Percentiles rank a stretch among this genome's conserved stretches.
phyloP scores from a whole-genome alignment of 2,888 invertebrate genomes.

The Hipparchia sbordonii region DNA sequence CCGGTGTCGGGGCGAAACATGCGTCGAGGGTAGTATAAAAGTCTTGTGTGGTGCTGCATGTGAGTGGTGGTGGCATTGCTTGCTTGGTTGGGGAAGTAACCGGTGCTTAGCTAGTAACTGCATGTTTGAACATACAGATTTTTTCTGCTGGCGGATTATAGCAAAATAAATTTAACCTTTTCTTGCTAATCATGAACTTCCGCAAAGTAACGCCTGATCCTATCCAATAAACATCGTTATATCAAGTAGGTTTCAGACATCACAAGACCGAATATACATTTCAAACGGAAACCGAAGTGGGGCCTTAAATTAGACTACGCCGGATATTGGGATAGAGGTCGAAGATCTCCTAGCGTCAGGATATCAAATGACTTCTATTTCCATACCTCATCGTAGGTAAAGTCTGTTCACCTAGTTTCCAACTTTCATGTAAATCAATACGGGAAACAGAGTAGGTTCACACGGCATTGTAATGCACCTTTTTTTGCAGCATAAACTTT shows the following conservation, averaged over 20 bases:
- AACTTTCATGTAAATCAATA: background rate
- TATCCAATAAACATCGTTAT: background rate
- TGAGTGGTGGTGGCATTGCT: too few relatives aligned
- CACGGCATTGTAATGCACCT: too few relatives aligned
- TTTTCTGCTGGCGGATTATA: too few relatives aligned
- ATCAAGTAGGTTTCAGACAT: background rate
- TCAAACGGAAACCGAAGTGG: slow-evolving; percentile 13
- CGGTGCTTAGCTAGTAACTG: too few relatives aligned
- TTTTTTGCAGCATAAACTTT: too few relatives aligned
- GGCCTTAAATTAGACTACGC: background rate
- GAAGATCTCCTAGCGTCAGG: background rate
- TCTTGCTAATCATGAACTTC: too few relatives aligned
- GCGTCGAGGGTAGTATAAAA: too few relatives aligned
- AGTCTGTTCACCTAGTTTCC: background rate
- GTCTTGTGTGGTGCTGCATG: too few relatives aligned
- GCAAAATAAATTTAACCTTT: too few relatives aligned
- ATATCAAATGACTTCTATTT: background rate
- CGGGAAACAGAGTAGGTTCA: background rate
- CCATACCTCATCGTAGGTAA: background rate
- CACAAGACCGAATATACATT: background rate
- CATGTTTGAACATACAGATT: too few relatives aligned
- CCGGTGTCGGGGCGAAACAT: too few relatives aligned
- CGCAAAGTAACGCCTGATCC: background rate
- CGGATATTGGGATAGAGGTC: background rate
- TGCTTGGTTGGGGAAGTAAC: too few relatives aligned